These are phyloP conservation scores for Phaethornis superciliosus DNA, from an alignment of 2,113 vertebrate species.

Conservation along the genomic window DNA sequence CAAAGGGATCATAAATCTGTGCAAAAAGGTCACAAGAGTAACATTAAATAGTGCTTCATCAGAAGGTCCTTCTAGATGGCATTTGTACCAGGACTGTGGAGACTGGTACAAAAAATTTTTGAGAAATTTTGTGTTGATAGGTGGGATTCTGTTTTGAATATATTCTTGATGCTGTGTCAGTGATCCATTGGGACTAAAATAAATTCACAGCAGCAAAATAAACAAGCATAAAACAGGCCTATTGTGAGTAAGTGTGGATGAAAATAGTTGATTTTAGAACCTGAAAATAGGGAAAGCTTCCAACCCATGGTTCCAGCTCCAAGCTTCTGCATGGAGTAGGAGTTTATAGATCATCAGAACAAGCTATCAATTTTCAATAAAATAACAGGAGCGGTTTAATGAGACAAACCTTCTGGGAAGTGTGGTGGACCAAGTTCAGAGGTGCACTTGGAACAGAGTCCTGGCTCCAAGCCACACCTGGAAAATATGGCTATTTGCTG, in stretches of 20 bases:
- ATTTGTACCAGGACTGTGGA: not conserved
- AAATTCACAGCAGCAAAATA: constrained; percentile 53
- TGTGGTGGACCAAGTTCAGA: not conserved
- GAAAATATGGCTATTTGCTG: not conserved
- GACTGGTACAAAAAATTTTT: not conserved
- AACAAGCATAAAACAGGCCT: constrained; percentile 35
- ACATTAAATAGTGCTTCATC: not conserved
- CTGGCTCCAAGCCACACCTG: not conserved
- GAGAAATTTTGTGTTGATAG: constrained; percentile 13
- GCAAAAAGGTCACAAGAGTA: not conserved
- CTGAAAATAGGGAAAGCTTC: not conserved
- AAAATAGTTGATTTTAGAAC: constrained; percentile 48
- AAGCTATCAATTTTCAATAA: constrained; percentile 41
- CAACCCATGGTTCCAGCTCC: constrained; percentile 20
- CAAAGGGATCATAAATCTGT: not conserved
- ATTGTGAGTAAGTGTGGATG: constrained; percentile 31
- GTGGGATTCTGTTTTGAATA: constrained; percentile 25
- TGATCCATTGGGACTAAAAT: constrained; percentile 61
- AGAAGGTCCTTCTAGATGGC: not conserved
- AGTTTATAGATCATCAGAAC: not conserved
- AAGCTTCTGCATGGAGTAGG: not conserved
- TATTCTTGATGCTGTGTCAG: constrained; percentile 58
- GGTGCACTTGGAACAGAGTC: not conserved
- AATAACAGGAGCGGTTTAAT: constrained; percentile 38
- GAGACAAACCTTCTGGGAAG: not conserved